Conservation (phyloP, 2,113 vertebrate species). For the Pluvialis apricaria region DNA sequence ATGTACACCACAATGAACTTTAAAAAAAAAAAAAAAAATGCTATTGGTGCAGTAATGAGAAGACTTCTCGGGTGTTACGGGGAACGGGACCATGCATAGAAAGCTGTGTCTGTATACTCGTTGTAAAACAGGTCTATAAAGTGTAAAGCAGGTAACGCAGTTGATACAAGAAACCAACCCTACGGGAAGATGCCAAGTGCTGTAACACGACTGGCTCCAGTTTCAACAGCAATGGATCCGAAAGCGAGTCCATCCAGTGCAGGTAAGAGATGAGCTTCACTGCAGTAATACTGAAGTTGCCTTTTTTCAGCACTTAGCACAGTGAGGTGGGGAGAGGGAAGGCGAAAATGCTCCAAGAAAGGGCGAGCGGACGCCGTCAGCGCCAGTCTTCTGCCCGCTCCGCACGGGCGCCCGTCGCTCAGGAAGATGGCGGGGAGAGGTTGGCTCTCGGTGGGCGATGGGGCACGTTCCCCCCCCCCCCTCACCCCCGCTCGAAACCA, state of each 20-base stretch:
- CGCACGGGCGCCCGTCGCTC: rapidly evolving
- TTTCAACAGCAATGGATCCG: slow-evolving; percentile 56
- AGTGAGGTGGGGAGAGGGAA: slow-evolving; percentile 39
- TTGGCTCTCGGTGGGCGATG: neutral
- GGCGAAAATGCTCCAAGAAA: slow-evolving; percentile 63
- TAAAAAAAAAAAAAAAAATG: slow-evolving; percentile 26
- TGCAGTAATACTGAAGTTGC: slow-evolving; percentile 68
- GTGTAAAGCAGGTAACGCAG: slow-evolving; percentile 67
- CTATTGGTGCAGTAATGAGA: slow-evolving; percentile 59
- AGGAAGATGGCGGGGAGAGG: neutral
- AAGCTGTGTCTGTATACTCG: slow-evolving; percentile 61
- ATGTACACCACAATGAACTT: slow-evolving; percentile 62
- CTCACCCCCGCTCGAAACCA: too few relatives aligned
- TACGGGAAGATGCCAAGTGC: slow-evolving; percentile 39
- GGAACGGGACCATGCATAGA: slow-evolving; percentile 72
- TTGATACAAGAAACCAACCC: slow-evolving; percentile 59
- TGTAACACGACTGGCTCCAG: slow-evolving; percentile 42
- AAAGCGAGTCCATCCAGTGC: slow-evolving; percentile 59
- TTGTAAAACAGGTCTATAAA: slow-evolving; percentile 63
- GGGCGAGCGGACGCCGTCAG: neutral
- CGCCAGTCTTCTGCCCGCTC: neutral
- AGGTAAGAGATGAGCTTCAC: slow-evolving; percentile 64
- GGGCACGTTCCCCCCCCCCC: neutral
- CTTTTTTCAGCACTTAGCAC: slow-evolving; percentile 71
- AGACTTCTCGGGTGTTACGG: neutral